A percentile compares a stretch with the other conserved stretches of the same genome.
phyloP scores from a whole-genome alignment of 1,140 invertebrate genomes.

The Apis cerana region DNA sequence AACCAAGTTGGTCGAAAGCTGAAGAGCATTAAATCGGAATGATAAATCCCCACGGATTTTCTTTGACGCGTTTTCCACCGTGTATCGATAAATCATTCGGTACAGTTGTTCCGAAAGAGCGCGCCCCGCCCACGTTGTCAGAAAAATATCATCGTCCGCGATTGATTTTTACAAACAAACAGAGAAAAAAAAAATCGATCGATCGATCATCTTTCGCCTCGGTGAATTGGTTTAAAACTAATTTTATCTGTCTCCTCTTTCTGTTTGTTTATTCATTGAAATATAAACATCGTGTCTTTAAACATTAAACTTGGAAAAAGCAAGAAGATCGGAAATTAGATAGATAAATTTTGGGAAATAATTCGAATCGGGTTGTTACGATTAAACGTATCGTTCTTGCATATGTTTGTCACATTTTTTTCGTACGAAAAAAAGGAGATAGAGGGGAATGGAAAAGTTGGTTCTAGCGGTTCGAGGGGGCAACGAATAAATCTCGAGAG shows the following conservation, averaged over 20 bases:
- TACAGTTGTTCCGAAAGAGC: neutral
- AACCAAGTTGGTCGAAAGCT: neutral
- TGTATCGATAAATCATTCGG: neutral
- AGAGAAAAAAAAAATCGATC: neutral
- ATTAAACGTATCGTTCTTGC: too few relatives aligned
- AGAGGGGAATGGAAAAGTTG: too few relatives aligned
- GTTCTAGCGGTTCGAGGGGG: neutral
- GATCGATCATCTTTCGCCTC: neutral
- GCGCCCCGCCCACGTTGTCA: neutral
- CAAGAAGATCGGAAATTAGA: too few relatives aligned
- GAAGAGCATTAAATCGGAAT: neutral
- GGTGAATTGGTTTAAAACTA: neutral
- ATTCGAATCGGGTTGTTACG: too few relatives aligned
- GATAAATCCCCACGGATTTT: neutral
- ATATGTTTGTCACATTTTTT: too few relatives aligned
- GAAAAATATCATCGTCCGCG: neutral
- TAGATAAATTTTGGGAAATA: too few relatives aligned
- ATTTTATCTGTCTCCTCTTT: too few relatives aligned
- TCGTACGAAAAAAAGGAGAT: too few relatives aligned
- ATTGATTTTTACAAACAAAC: neutral
- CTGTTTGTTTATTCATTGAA: too few relatives aligned
- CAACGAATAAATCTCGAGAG: slow-evolving; percentile 9
- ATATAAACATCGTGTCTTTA: too few relatives aligned
- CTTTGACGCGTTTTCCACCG: neutral
- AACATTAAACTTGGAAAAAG: too few relatives aligned